These are phyloP conservation scores for Eupithecia subfuscata DNA, from an alignment of 2,888 invertebrate genomes.

Conservation along the genomic window DNA sequence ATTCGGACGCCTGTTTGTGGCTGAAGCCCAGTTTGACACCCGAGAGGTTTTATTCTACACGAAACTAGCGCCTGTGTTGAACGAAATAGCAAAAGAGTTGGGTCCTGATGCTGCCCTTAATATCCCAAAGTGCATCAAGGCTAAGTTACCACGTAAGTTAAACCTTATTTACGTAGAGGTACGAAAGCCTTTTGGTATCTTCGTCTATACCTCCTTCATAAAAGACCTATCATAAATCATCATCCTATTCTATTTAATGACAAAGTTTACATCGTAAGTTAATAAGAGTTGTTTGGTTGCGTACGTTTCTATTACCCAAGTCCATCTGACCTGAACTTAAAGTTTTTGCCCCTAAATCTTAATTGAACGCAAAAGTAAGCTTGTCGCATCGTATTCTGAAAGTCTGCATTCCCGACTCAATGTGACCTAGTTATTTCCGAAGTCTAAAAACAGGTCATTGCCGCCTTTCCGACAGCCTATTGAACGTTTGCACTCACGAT, in stretches of 20 bases:
- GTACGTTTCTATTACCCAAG: not conserved
- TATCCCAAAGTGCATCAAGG: conserved; percentile 86
- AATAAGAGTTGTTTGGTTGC: not conserved
- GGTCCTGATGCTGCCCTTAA: conserved; percentile 75
- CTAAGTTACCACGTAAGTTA: conserved; percentile 84
- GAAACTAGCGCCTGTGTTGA: conserved; percentile 88
- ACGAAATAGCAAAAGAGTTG: conserved; percentile 86
- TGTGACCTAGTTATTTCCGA: conserved; percentile 17
- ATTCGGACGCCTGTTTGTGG: conserved; percentile 91
- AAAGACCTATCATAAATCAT: not conserved
- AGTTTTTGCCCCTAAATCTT: not conserved
- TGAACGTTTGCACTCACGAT: not conserved
- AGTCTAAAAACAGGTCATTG: conserved; percentile 17
- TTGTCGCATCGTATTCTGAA: not conserved
- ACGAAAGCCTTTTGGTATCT: not conserved
- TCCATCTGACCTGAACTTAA: not conserved
- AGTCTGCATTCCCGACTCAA: not conserved
- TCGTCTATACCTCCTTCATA: not conserved
- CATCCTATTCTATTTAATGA: too few relatives aligned
- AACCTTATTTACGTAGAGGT: not conserved
- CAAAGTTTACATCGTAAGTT: not conserved
- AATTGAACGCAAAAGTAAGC: not conserved
- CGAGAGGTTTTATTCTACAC: conserved; percentile 93
- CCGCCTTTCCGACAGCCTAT: not conserved
- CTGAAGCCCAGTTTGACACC: conserved; percentile 92